A percentile compares a stretch with the other conserved stretches of the same genome.
Conservation (phyloP, 2,888 invertebrate species). For the Altica lythri region DNA sequence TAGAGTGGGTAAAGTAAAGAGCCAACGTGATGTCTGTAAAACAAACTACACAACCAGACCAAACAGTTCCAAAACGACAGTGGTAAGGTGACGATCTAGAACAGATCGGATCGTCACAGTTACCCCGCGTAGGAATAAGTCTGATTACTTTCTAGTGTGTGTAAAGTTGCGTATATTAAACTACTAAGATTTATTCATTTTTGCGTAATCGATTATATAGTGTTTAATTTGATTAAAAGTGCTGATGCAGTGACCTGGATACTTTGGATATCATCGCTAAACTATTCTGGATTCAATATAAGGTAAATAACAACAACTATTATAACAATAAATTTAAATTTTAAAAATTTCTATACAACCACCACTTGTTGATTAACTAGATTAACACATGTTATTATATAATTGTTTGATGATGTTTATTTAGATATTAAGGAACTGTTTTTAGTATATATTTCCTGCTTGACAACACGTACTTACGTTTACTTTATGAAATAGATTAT, state of each 20-base stretch:
- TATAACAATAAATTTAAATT: neutral
- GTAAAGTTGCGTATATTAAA: conserved; percentile 26
- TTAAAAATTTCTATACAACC: neutral
- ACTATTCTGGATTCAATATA: conserved; percentile 21
- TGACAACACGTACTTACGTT: neutral
- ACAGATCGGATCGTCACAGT: conserved; percentile 53
- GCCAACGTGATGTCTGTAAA: conserved; percentile 36
- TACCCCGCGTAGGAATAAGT: conserved; percentile 45
- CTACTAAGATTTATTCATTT: no score
- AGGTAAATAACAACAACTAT: conserved; percentile 21
- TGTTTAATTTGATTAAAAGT: conserved; percentile 29
- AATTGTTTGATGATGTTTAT: neutral
- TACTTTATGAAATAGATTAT: neutral
- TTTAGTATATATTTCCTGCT: neutral
- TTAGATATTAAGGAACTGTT: neutral
- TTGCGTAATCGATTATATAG: conserved; percentile 31
- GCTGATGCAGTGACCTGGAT: conserved; percentile 35
- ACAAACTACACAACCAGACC: conserved; percentile 27
- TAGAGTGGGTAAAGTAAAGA: conserved; percentile 30
- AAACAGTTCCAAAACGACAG: conserved; percentile 53
- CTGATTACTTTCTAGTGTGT: conserved; percentile 28
- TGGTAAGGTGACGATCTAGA: conserved; percentile 56
- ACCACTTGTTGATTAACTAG: conserved; percentile 11
- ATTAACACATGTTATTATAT: neutral
- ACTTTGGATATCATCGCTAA: conserved; percentile 27